Evolutionary conservation across 2,113 vertebrate genomes (phyloP).

Genomic region (Ibidorhyncha struthersii): DNA sequence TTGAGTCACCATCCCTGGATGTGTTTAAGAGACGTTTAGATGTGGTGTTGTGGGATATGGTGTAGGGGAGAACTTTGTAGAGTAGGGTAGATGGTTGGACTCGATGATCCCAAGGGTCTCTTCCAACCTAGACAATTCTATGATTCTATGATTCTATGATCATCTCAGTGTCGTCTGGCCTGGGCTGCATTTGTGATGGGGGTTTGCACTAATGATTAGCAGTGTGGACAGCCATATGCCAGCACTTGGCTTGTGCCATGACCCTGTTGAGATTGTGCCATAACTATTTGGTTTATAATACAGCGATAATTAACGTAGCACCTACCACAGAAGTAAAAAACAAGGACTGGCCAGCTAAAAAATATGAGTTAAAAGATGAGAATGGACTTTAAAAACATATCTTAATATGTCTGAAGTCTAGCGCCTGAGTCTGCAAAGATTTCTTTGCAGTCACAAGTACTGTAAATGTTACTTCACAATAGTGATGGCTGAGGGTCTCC

Average conservation of each 20-base stretch:
- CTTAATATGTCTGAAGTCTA: background rate
- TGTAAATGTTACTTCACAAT: background rate
- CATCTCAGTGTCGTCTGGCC: background rate
- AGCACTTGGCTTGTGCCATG: background rate
- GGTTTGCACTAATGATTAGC: background rate
- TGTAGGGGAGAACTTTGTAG: too few relatives aligned
- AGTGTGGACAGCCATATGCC: background rate
- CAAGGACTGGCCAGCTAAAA: background rate
- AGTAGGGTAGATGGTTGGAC: too few relatives aligned
- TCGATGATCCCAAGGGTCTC: background rate
- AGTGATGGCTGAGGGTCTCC: background rate
- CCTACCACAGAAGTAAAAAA: background rate
- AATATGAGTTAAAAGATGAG: background rate
- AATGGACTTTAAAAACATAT: background rate
- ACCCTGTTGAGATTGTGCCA: background rate
- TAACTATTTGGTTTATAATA: background rate
- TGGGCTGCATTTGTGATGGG: accelerated
- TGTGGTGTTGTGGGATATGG: too few relatives aligned
- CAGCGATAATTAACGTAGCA: accelerated
- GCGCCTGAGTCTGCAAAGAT: background rate
- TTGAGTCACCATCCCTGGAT: too few relatives aligned
- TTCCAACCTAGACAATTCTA: too few relatives aligned
- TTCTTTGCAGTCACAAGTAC: background rate
- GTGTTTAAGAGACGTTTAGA: too few relatives aligned
- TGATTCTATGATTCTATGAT: too few relatives aligned